Percentiles rank a stretch among this genome's conserved stretches.
phyloP scores from a whole-genome alignment of 1,140 invertebrate genomes.

The Philotrypesis tridentata region DNA sequence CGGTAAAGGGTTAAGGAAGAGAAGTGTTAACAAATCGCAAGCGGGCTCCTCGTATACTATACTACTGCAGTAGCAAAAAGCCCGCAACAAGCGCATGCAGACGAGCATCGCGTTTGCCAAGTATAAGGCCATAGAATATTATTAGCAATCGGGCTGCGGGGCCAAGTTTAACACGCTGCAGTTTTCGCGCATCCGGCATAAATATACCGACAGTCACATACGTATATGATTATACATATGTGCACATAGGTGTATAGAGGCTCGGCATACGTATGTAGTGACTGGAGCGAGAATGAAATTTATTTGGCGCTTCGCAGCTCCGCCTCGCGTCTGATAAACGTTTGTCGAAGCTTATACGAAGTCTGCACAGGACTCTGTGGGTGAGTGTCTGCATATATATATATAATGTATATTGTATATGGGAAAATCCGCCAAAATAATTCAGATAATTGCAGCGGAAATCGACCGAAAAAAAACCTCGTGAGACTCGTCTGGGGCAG shows the following conservation, averaged over 20 bases:
- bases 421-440: too few relatives aligned
- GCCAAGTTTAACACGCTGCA: conserved; percentile 7
- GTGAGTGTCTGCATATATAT: too few relatives aligned
- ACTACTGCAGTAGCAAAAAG: not conserved
- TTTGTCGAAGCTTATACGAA: conserved; percentile 53
- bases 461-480: too few relatives aligned
- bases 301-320: conserved; percentile 50
- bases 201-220: too few relatives aligned
- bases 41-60: too few relatives aligned
- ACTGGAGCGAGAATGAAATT: conserved; percentile 56
- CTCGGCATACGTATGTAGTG: not conserved
- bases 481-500: too few relatives aligned
- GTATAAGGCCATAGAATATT: conserved; percentile 48
- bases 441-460: too few relatives aligned
- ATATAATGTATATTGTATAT: too few relatives aligned
- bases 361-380: not conserved
- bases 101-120: too few relatives aligned
- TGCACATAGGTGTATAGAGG: not conserved
- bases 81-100: not conserved
- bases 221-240: too few relatives aligned
- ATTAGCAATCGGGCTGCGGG: conserved; percentile 59
- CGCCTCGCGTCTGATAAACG: conserved; percentile 54
- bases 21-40: too few relatives aligned
- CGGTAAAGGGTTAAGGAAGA: too few relatives aligned
- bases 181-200: not conserved